Conservation (phyloP, 2,113 vertebrate species). For the Apus apus region DNA sequence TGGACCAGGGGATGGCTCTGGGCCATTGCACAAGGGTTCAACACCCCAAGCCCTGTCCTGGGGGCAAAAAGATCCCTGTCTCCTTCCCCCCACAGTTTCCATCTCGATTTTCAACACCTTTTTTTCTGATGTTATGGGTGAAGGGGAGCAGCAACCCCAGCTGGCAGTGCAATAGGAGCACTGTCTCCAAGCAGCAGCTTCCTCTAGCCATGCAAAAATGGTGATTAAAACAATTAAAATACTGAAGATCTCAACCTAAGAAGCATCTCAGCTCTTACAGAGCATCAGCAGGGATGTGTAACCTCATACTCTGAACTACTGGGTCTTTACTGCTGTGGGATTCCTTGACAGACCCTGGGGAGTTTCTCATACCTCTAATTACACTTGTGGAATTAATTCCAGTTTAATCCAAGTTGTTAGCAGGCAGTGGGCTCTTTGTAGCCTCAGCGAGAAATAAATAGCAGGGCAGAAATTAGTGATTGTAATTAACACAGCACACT, state of each 20-base stretch:
- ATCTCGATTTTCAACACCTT: background rate
- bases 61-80: background rate
- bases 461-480: background rate
- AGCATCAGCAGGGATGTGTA: background rate
- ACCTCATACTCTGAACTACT: background rate
- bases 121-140: background rate
- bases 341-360: background rate
- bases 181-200: background rate
- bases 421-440: background rate
- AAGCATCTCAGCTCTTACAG: background rate
- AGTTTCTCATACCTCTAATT: background rate
- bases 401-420: background rate
- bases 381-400: background rate
- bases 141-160: background rate
- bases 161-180: background rate
- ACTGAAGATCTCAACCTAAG: background rate
- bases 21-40: background rate
- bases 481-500: background rate
- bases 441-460: background rate
- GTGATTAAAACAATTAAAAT: background rate
- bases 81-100: background rate
- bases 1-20: background rate
- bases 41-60: background rate
- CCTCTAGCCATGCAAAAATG: background rate
- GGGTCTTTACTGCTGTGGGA: background rate